Evolutionary conservation across 2,888 invertebrate genomes (phyloP).

Genomic region (Eledone cirrhosa): DNA sequence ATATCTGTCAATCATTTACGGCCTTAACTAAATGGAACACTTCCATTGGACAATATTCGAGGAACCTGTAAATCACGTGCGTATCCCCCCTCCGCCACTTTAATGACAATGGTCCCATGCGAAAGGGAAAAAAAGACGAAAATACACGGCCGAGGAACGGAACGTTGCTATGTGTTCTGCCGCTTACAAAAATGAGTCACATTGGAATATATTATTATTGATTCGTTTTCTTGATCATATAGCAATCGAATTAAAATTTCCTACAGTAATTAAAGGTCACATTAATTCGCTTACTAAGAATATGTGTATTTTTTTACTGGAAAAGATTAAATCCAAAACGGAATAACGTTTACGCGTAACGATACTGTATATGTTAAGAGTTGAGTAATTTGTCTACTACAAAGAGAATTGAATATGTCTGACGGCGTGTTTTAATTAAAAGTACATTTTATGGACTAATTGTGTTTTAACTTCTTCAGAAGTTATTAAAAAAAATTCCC

Average conservation of each 20-base stretch:
- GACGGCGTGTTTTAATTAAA: conserved; percentile 1
- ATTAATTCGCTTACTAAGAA: too few species aligned
- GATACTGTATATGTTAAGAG: background rate
- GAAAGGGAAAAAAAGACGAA: conserved; percentile 12
- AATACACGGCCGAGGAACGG: conserved; percentile 14
- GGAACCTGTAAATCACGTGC: too few species aligned
- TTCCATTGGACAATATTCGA: too few species aligned
- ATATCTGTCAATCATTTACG: too few species aligned
- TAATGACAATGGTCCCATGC: conserved; percentile 17
- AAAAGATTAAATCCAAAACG: too few species aligned
- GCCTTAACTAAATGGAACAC: too few species aligned
- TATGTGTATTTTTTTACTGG: too few species aligned
- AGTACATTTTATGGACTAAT: too few species aligned
- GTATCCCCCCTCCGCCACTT: background rate
- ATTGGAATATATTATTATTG: background rate
- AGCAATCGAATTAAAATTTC: too few species aligned
- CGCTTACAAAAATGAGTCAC: conserved; percentile 18
- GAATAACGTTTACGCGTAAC: background rate
- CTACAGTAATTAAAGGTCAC: too few species aligned
- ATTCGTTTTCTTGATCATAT: background rate
- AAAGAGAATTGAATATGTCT: conserved; percentile 21
- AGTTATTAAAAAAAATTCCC: background rate
- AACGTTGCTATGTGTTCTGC: conserved; percentile 17
- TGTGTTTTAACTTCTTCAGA: conserved; percentile 3
- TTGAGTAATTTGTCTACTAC: background rate